Conservation (phyloP, 2,797 vertebrate species). For the Peromyscus attwateri region DNA sequence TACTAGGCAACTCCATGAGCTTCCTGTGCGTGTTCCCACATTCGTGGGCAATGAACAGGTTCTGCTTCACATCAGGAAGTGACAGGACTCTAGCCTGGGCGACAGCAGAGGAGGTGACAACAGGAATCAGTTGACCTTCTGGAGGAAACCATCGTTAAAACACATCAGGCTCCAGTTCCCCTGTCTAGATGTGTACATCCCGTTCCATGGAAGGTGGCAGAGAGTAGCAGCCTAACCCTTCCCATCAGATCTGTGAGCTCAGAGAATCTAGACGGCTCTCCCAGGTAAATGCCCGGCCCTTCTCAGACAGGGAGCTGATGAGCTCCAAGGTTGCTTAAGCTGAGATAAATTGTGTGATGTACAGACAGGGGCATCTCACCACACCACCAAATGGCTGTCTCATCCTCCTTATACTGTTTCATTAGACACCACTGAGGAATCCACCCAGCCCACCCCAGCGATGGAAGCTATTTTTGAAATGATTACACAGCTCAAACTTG, state of each 20-base stretch:
- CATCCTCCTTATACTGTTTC: neutral
- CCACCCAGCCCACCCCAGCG: neutral
- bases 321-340: slow-evolving; percentile 67
- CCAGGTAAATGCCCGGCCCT: slow-evolving; percentile 66
- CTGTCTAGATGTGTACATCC: neutral
- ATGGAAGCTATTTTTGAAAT: slow-evolving; percentile 72
- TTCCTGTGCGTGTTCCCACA: neutral
- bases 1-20: neutral
- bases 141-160: neutral
- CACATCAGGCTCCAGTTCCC: neutral
- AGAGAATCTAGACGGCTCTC: slow-evolving; percentile 40
- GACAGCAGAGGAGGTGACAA: neutral
- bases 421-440: slow-evolving; percentile 43
- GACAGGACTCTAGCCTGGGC: rapidly evolving
- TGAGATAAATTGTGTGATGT: slow-evolving; percentile 73
- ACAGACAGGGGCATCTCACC: slow-evolving; percentile 39
- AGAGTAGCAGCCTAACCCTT: neutral
- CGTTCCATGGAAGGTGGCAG: neutral
- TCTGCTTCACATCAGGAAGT: neutral
- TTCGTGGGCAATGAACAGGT: neutral
- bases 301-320: slow-evolving; percentile 75
- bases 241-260: neutral
- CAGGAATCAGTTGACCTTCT: neutral
- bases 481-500: slow-evolving; percentile 52
- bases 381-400: neutral